Conservation (phyloP, 1,140 invertebrate genomes). For the Teleopsis dalmanni region DNA sequence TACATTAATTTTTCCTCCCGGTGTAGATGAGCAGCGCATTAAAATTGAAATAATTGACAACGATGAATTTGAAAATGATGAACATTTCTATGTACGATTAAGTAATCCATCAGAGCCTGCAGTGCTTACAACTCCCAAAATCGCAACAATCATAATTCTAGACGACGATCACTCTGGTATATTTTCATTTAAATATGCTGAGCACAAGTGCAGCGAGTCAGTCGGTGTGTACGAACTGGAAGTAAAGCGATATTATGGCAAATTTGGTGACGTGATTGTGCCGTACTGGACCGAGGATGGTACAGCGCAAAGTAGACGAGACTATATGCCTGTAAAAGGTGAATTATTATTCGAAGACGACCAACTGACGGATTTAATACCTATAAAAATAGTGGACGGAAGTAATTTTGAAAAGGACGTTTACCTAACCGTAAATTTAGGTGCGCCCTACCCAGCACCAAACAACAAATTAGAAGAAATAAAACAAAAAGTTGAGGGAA, state of each 20-base stretch:
- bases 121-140: conserved; percentile 68
- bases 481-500: too few relatives aligned
- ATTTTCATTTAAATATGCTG: conserved; percentile 79
- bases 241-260: conserved; percentile 75
- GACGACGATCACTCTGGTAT: conserved; percentile 96
- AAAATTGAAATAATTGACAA: conserved; percentile 87
- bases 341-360: conserved; percentile 90
- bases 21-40: conserved; percentile 72
- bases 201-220: conserved; percentile 80
- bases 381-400: conserved; percentile 72
- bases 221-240: conserved; percentile 74
- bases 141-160: conserved; percentile 91
- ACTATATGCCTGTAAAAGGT: conserved; percentile 74
- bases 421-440: background rate
- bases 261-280: conserved; percentile 76
- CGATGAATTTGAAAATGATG: conserved; percentile 95
- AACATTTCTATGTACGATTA: conserved; percentile 86
- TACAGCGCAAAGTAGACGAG: conserved; percentile 80
- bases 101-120: conserved; percentile 53
- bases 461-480: too few relatives aligned
- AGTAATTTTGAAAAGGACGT: conserved; percentile 2
- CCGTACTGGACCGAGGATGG: conserved; percentile 85
- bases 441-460: too few relatives aligned
- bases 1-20: conserved; percentile 72
- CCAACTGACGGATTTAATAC: too few relatives aligned